Base-by-base conservation (phyloP, 2,113 vertebrate genomes). In the Lasiurus cinereus region DNA sequence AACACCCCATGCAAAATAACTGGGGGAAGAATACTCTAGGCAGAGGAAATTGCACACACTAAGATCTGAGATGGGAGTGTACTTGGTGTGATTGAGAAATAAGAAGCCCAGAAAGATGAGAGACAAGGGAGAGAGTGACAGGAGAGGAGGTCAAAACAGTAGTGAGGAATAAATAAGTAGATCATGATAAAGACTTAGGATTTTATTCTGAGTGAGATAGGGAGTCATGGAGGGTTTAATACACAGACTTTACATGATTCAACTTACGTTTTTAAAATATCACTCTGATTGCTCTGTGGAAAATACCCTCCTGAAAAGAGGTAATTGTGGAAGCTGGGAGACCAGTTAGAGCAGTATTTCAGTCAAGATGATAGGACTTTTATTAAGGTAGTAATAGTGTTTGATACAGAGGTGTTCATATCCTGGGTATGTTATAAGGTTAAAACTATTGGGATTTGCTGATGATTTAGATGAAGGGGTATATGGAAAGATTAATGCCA, bases 371-470 rank as follows among this genome's bases (percentile, higher is more conserved):
- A n/a, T 48, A 52, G 67, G 46, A 31, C 29, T 91, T 62, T 84
- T 84, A 83, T 6, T 36, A 36, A 83, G 52, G 7, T 91, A 33
- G 6, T 91, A 31, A 33, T 29, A 48, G 24, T 83, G 62, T n/a
- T 80, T 90, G 50, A 31, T 72, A 54, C 0, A 59, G 56, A 76
- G 14, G 15, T 85, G 18, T 76, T 94, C 8, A 88, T n/a, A 52
- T 48, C 14, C 69, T 85, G 21, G 50, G 12, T 74, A 29, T 88
- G 39, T 76, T 96, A 36, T 87, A 52, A 90, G 88, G 70, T 39
- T 77, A 50, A 36, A 82, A 15, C 78, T 93, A 6, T 82, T 88
- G 36, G 24, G 31, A 88, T 82, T 62, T 94, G 43, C 39, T 83
- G 62, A n/a, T 93, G 2, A 22, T 64, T 77, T 96, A 33, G 48